Base-by-base conservation (phyloP, 2,113 vertebrate species). In the Cochlearius cochlearius region DNA sequence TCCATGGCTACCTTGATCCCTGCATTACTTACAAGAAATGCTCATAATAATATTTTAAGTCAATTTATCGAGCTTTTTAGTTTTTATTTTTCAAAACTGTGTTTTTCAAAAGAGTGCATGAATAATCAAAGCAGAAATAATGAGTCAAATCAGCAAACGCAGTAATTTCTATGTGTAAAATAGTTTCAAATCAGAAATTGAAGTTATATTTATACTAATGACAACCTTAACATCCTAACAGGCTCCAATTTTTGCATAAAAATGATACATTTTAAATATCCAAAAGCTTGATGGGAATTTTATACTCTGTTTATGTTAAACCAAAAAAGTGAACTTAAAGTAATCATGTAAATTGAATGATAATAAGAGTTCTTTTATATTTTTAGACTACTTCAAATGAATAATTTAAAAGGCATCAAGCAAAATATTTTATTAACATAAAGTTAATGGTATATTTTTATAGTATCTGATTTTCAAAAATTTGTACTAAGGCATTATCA, bases 361-460 rank as follows among this genome's bases (percentile, higher is more conserved):
- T 98, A 98, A 98, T 98, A 98, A 98, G 98, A 98, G 97, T 97
- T 98, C 98, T 98, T 98, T 98, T 97, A 98, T 98, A 98, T 98
- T 98, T 98, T 98, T 98, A 98, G 98, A 98, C 98, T 98, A 96
- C 97, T 98, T 97, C 96, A 98, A 98, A 98, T 98, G 98, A 98
- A 98, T 98, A 98, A 98, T 98, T 98, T 98, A 98, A 98, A 98
- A 98, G 97, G 96, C 97, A 98, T 97, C 98, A 97, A 98, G 98
- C 97, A 98, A 98, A 98, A 98, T 98, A 98, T 98, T 98, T 98
- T 98, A 98, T 98, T 98, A 98, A 98, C 98, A 98, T 98, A 98
- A 98, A 98, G 96, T 97, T 98, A 98, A 98, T 98, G 98, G 97
- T 98, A 98, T 98, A 98, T 98, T 98, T 98, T 98, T 98, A 97